A percentile compares a stretch with the other conserved stretches of the same genome.
These are phyloP conservation scores for Cyprinodon brontotheroides DNA, from an alignment of 2,113 vertebrate genomes.

Conservation along the genomic window DNA sequence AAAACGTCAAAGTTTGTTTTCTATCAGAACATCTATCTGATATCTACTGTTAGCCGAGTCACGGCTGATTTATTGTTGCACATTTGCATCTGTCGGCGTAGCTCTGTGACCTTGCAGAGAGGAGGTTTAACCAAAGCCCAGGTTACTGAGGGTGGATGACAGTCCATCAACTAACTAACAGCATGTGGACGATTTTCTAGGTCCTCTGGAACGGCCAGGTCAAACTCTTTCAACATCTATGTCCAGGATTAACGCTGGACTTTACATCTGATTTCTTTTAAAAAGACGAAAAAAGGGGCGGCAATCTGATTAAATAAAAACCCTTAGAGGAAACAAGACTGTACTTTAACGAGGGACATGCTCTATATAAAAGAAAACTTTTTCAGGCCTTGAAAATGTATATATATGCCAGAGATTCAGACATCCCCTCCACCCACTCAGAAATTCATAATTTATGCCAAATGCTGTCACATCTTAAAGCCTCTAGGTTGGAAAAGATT, in stretches of 20 bases:
- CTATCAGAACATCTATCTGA: background rate
- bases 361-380: background rate
- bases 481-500: background rate
- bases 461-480: background rate
- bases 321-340: too few relatives aligned
- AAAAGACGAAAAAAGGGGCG: too few relatives aligned
- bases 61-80: background rate
- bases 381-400: background rate
- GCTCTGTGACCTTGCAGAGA: slow-evolving; percentile 5
- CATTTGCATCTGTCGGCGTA: background rate
- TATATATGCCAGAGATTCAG: background rate
- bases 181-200: background rate
- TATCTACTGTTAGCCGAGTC: background rate
- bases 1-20: slow-evolving; percentile 2
- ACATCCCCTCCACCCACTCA: background rate
- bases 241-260: background rate
- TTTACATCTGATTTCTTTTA: too few relatives aligned
- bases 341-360: background rate
- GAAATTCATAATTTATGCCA: background rate
- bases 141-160: background rate
- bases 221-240: background rate
- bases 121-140: background rate
- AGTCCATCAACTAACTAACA: background rate
- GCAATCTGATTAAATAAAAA: too few relatives aligned
- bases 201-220: background rate